These are phyloP conservation scores for Gerosis bhagava DNA, from an alignment of 2,888 invertebrate species.

Conservation along the genomic window DNA sequence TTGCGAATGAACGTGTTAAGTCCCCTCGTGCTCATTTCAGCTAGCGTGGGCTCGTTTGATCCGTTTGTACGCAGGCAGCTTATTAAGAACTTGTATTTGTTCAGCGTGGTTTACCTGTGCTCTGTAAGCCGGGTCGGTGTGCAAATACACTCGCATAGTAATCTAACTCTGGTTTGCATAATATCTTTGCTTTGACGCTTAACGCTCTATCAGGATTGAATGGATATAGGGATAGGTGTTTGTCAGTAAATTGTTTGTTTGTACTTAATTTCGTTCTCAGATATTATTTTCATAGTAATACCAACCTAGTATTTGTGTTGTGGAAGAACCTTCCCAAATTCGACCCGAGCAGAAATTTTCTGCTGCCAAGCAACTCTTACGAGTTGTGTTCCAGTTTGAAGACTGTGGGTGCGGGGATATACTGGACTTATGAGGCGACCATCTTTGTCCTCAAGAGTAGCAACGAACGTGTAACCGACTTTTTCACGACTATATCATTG, in stretches of 20 bases:
- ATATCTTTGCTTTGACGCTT: conserved; percentile 20
- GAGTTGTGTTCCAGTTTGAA: too few relatives aligned
- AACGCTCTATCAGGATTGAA: conserved; percentile 5
- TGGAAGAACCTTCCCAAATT: too few relatives aligned
- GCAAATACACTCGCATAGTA: conserved; percentile 23
- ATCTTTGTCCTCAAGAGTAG: too few relatives aligned
- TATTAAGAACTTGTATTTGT: conserved; percentile 59
- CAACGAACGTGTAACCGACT: too few relatives aligned
- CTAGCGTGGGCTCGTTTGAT: conserved; percentile 30
- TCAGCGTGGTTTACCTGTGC: conserved; percentile 30
- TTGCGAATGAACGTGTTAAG: conserved; percentile 14
- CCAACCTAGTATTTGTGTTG: too few relatives aligned
- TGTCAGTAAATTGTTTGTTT: neutral
- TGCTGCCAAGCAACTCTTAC: too few relatives aligned
- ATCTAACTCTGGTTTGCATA: conserved; percentile 23
- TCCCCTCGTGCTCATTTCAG: conserved; percentile 2
- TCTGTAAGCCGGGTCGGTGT: conserved; percentile 20
- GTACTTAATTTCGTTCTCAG: neutral
- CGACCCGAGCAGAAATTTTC: too few relatives aligned
- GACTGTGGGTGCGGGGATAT: too few relatives aligned
- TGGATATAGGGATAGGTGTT: conserved; percentile 1
- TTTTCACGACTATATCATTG: too few relatives aligned
- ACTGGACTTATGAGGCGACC: too few relatives aligned
- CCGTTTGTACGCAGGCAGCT: conserved; percentile 43
- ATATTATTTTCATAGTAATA: too few relatives aligned